Evolutionary conservation across 2,888 invertebrate genomes (phyloP).

Genomic region (Adelphocoris suturalis): DNA sequence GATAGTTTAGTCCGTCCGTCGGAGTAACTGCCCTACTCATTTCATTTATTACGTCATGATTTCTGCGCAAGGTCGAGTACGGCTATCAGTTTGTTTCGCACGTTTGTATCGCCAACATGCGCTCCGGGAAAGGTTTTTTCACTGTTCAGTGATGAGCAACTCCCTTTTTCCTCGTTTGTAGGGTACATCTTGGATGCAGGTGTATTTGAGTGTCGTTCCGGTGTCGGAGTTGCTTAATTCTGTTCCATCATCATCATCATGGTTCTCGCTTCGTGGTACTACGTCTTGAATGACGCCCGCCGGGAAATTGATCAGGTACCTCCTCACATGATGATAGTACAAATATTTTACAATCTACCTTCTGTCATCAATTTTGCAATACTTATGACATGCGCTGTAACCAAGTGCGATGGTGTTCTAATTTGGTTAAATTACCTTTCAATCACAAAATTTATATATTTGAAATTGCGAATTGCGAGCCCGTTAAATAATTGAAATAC

Average conservation of each 20-base stretch:
- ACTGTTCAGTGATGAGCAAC: background rate
- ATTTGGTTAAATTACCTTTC: too few species aligned
- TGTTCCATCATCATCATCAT: background rate
- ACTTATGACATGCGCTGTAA: too few species aligned
- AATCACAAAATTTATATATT: too few species aligned
- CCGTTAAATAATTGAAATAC: too few species aligned
- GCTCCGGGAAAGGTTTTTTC: background rate
- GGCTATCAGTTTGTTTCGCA: conserved; percentile 50
- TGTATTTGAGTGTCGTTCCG: background rate
- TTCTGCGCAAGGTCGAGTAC: conserved; percentile 57
- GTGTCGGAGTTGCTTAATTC: background rate
- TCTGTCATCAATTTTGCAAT: too few species aligned
- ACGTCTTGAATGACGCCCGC: conserved; percentile 52
- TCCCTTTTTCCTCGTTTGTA: background rate
- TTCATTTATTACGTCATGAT: conserved; percentile 66
- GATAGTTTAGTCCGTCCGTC: conserved; percentile 27
- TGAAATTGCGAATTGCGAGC: too few species aligned
- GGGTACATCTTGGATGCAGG: background rate
- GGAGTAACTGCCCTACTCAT: conserved; percentile 64
- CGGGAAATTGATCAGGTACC: conserved; percentile 45
- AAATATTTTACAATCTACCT: too few species aligned
- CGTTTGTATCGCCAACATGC: conserved; percentile 18
- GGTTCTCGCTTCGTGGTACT: conserved; percentile 65
- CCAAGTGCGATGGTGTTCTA: too few species aligned
- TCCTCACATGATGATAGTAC: too few species aligned